A percentile compares a stretch with the other conserved stretches of the same genome.
Evolutionary conservation across 1,140 invertebrate genomes (phyloP).

Genomic region (Ylistrum balloti): DNA sequence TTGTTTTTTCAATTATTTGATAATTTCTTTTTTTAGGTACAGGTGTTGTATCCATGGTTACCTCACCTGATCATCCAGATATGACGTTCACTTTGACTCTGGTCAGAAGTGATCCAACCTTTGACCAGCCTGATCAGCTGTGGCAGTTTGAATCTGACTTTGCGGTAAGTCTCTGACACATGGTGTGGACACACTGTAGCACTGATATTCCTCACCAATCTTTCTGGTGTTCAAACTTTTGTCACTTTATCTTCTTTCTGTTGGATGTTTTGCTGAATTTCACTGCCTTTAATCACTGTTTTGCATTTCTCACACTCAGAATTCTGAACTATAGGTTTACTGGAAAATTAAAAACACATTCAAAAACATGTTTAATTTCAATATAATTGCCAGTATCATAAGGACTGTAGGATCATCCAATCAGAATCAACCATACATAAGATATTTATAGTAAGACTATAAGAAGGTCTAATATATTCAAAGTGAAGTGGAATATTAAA

Average conservation of each 20-base stretch:
- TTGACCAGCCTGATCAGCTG: slow-evolving; percentile 79
- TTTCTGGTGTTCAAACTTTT: neutral
- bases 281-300: neutral
- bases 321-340: too few relatives aligned
- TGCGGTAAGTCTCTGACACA: slow-evolving; percentile 75
- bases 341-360: too few relatives aligned
- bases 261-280: neutral
- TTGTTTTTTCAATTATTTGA: neutral
- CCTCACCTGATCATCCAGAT: slow-evolving; percentile 75
- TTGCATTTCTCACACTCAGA: neutral
- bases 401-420: too few relatives aligned
- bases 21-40: slow-evolving; percentile 65
- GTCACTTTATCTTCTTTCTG: neutral
- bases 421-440: too few relatives aligned
- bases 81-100: slow-evolving; percentile 79
- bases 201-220: neutral
- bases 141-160: slow-evolving; percentile 82
- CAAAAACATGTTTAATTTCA: too few relatives aligned
- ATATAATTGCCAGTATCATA: too few relatives aligned
- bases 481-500: too few relatives aligned
- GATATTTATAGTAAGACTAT: too few relatives aligned
- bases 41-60: slow-evolving; percentile 75
- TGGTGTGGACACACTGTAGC: neutral
- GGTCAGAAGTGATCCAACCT: slow-evolving; percentile 77
- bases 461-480: too few relatives aligned